Evolutionary conservation across 2,888 invertebrate genomes (phyloP).

Genomic region (Steromphala cineraria): DNA sequence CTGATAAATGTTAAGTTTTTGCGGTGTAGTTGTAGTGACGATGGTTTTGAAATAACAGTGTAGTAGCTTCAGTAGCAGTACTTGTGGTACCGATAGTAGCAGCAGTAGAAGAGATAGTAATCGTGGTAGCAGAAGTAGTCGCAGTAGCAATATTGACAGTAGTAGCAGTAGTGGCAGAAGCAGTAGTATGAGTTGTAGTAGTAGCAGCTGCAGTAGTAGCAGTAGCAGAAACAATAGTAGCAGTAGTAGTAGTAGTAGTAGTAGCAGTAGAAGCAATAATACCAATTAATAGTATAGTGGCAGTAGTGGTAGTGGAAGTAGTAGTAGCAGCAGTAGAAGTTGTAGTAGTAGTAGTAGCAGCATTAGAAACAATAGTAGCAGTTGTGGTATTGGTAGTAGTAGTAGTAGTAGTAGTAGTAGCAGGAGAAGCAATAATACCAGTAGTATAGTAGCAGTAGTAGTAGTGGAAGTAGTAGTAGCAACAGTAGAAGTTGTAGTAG

Average conservation of each 20-base stretch:
- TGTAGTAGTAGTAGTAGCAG: conserved; percentile 28
- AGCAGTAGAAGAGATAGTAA: no score
- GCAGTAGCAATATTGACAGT: background rate
- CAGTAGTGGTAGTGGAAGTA: conserved; percentile 24
- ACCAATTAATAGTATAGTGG: conserved; percentile 11
- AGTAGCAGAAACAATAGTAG: background rate
- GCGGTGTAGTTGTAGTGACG: no score
- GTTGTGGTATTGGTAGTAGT: conserved; percentile 3
- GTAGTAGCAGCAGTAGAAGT: conserved; percentile 26
- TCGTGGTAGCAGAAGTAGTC: no score
- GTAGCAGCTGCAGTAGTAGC: background rate
- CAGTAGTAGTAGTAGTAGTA: conserved; percentile 24
- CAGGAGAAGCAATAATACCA: no score
- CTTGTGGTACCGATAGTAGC: no score
- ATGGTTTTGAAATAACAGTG: no score
- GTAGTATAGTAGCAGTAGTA: no score
- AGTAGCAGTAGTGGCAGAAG: background rate
- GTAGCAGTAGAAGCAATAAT: conserved; percentile 17
- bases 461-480: no score
- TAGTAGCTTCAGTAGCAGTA: no score
- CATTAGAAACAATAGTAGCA: conserved; percentile 26
- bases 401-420: background rate
- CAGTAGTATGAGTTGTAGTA: background rate
- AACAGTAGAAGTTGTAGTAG: conserved; percentile 6
- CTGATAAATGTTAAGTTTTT: no score